These are phyloP conservation scores for Carettochelys insculpta DNA, from an alignment of 2,113 vertebrate genomes.

Conservation along the genomic window DNA sequence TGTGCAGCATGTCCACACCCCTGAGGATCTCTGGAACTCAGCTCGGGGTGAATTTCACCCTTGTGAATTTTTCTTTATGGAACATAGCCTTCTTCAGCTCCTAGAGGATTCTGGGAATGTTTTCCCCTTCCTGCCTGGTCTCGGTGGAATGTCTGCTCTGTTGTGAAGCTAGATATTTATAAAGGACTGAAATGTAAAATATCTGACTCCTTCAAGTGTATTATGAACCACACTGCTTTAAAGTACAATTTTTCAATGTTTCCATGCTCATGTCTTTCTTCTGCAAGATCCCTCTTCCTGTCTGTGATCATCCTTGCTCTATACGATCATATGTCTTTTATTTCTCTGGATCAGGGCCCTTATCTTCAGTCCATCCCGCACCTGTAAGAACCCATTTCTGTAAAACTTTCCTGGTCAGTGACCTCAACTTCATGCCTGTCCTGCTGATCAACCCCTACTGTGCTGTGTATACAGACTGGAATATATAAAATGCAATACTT, in stretches of 20 bases:
- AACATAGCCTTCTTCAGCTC: background rate
- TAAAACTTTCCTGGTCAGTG: fast-evolving
- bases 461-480: fast-evolving
- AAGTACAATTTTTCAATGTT: background rate
- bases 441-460: background rate
- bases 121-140: background rate
- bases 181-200: background rate
- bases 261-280: background rate
- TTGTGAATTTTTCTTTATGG: background rate
- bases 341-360: background rate
- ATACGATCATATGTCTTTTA: fast-evolving
- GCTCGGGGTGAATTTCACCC: background rate
- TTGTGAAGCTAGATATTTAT: background rate
- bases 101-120: background rate
- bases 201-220: background rate
- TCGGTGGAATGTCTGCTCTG: background rate
- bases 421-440: fast-evolving
- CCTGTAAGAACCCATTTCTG: background rate
- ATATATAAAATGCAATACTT: background rate
- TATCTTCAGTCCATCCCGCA: fast-evolving
- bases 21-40: background rate
- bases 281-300: background rate
- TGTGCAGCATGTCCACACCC: background rate
- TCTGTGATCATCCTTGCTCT: fast-evolving
- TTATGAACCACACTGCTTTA: background rate